Conservation (phyloP, 2,113 vertebrate species). For the Oreotrochilus melanogaster region DNA sequence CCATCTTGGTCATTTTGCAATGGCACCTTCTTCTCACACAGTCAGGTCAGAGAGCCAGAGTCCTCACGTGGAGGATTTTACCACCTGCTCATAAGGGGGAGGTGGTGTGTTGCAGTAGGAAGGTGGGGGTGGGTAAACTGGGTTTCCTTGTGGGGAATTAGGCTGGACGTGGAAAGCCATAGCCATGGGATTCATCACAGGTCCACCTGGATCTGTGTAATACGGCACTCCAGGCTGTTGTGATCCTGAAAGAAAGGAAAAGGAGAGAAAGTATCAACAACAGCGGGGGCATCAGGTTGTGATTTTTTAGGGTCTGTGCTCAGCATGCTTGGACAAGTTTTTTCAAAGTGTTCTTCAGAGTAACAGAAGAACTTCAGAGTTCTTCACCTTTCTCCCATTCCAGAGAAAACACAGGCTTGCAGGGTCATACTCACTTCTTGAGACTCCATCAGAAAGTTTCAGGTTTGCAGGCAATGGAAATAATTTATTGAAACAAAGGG, state of each 20-base stretch:
- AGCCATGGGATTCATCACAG: slow-evolving; percentile 79
- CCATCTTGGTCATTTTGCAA: neutral
- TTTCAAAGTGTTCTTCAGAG: neutral
- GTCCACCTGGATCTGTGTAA: slow-evolving; percentile 85
- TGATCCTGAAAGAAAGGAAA: slow-evolving; percentile 80
- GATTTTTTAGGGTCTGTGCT: neutral
- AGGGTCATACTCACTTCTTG: neutral
- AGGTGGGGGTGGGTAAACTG: slow-evolving; percentile 88
- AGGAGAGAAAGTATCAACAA: neutral
- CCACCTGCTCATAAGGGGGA: slow-evolving; percentile 93
- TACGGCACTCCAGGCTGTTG: slow-evolving; percentile 89
- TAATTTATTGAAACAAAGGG: neutral
- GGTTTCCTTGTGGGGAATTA: slow-evolving; percentile 85
- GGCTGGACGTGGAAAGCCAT: slow-evolving; percentile 87
- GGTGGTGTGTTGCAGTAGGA: slow-evolving; percentile 97
- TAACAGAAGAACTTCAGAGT: too few species aligned
- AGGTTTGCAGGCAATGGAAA: neutral
- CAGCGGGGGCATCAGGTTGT: fast-evolving
- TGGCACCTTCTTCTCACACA: slow-evolving; percentile 23
- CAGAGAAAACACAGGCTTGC: neutral
- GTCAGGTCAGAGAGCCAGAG: slow-evolving; percentile 28
- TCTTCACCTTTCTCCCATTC: neutral
- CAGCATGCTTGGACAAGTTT: fast-evolving
- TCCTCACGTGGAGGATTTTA: slow-evolving; percentile 88
- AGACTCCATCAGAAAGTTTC: neutral